These are phyloP conservation scores for Leuciscus idus DNA, from an alignment of 2,113 vertebrate species.

Conservation along the genomic window DNA sequence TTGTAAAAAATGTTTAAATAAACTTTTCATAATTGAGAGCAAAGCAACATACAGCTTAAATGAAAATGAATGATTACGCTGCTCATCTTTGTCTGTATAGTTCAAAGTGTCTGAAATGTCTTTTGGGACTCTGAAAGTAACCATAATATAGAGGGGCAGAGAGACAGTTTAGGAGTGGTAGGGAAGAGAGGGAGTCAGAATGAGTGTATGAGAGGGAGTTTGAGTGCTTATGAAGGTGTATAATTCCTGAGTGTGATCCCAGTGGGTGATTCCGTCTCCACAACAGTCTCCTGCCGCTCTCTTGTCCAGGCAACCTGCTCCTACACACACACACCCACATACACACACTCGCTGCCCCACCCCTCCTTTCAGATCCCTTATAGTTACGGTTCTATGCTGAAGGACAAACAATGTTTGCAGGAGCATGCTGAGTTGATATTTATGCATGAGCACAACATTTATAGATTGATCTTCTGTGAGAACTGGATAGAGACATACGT, in stretches of 20 bases:
- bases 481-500: constrained; percentile 31
- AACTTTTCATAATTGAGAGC: not conserved
- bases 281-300: constrained; percentile 42
- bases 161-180: not conserved
- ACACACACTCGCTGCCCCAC: constrained; percentile 21
- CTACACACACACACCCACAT: not conserved
- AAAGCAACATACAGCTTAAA: not conserved
- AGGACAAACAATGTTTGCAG: constrained; percentile 63
- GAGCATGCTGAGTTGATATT: constrained; percentile 61
- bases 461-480: constrained; percentile 57
- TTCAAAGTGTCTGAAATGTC: not conserved
- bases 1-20: not conserved
- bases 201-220: constrained; percentile 6
- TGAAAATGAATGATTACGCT: not conserved
- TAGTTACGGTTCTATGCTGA: constrained; percentile 59
- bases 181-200: not conserved
- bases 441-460: constrained; percentile 60
- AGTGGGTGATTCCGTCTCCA: constrained; percentile 48
- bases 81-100: not conserved
- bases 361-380: constrained; percentile 36
- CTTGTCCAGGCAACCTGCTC: constrained; percentile 44
- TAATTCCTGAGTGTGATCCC: constrained; percentile 39
- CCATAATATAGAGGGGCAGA: not conserved
- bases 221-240: constrained; percentile 22
- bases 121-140: not conserved